phyloP scores from a whole-genome alignment of 2,888 invertebrate species.

The Hemithea aestivaria region DNA sequence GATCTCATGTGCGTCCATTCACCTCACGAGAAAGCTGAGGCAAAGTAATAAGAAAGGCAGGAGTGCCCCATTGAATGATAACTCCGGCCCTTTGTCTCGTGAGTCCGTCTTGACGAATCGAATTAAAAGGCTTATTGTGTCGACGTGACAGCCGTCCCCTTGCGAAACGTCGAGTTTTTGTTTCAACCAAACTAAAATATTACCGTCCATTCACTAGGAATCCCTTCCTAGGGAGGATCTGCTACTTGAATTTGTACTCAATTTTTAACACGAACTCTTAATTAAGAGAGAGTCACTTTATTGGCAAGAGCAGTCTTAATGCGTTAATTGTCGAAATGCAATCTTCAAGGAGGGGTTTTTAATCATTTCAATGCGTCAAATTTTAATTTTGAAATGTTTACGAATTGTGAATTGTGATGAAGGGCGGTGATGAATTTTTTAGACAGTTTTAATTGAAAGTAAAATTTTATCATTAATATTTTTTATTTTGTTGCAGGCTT shows the following conservation, averaged over 20 bases:
- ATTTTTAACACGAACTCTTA: slow-evolving; percentile 77
- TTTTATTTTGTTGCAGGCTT: slow-evolving; percentile 65
- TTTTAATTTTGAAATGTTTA: slow-evolving; percentile 61
- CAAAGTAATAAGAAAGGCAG: slow-evolving; percentile 77
- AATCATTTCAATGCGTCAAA: slow-evolving; percentile 70
- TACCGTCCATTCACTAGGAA: slow-evolving; percentile 75
- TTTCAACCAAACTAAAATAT: slow-evolving; percentile 79
- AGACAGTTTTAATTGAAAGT: slow-evolving; percentile 30
- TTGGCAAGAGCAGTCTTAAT: slow-evolving; percentile 74
- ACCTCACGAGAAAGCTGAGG: slow-evolving; percentile 68
- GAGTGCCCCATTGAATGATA: slow-evolving; percentile 80
- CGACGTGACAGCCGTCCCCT: slow-evolving; percentile 73
- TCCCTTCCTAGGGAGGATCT: slow-evolving; percentile 57
- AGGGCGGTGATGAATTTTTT: slow-evolving; percentile 51
- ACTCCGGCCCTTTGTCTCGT: slow-evolving; percentile 72
- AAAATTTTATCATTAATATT: slow-evolving; percentile 12
- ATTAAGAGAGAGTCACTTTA: slow-evolving; percentile 76
- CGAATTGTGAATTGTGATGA: slow-evolving; percentile 40
- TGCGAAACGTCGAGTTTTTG: slow-evolving; percentile 60
- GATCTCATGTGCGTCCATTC: slow-evolving; percentile 46
- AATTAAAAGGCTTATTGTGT: slow-evolving; percentile 80
- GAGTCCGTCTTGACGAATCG: slow-evolving; percentile 78
- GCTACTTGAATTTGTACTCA: slow-evolving; percentile 79
- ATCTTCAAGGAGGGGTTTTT: slow-evolving; percentile 67
- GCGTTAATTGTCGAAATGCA: slow-evolving; percentile 79